Evolutionary conservation across 2,888 invertebrate species (phyloP).

Genomic region (Andrena trimmerana): DNA sequence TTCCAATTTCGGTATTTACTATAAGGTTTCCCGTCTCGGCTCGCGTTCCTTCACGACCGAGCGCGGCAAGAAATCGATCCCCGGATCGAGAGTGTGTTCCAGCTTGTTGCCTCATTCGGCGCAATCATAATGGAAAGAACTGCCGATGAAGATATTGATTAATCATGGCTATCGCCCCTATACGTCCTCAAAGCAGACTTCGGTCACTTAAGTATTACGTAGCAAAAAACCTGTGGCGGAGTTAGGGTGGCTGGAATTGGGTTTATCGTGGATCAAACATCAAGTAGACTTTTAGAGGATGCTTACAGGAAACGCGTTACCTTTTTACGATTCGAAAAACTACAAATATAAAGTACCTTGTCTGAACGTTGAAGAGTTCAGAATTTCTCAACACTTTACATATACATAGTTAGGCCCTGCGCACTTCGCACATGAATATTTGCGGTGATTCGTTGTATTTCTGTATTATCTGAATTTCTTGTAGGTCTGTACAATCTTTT

Average conservation of each 20-base stretch:
- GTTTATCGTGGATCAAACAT: no score
- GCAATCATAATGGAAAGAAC: constrained; percentile 18
- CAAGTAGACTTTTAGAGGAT: no score
- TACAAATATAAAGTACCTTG: no score
- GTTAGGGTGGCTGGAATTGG: no score
- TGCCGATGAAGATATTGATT: constrained; percentile 41
- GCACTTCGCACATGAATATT: no score
- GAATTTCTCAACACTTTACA: no score
- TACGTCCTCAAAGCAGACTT: constrained; percentile 4
- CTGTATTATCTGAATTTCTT: background rate
- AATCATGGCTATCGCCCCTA: constrained; percentile 21
- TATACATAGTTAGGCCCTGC: no score
- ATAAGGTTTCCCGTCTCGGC: constrained; percentile 54
- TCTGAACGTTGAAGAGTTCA: no score
- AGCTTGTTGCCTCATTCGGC: constrained; percentile 5
- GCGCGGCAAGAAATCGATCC: constrained; percentile 58
- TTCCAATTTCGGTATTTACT: constrained; percentile 75
- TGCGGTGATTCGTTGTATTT: background rate
- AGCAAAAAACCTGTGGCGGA: background rate
- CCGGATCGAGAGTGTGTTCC: constrained; percentile 8
- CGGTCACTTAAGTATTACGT: background rate
- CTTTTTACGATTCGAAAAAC: no score
- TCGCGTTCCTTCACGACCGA: constrained; percentile 31
- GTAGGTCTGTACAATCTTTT: background rate
- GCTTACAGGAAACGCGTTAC: no score